Base-by-base conservation (phyloP, 2,797 vertebrate species). In the Silurus lanzhouensis region DNA sequence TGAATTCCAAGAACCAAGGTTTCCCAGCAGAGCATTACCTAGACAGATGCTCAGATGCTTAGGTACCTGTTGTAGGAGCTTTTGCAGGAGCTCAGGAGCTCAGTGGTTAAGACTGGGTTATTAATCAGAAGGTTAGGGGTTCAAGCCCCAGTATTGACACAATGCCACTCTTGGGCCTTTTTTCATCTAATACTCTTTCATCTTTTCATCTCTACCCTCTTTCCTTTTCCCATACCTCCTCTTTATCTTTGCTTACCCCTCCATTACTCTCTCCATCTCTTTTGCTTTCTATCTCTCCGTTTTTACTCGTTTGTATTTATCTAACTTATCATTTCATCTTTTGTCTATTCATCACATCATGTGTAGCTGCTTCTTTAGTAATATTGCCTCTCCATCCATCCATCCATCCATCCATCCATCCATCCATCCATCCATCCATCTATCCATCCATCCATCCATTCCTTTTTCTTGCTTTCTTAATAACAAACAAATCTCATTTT, bases 401-500 rank as follows among this genome's bases (percentile, higher is more conserved):
- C 48, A 6, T 48, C 48, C 48, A 48, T 55, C 71, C 3, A 7
- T 52, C 46, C 46, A 52, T 61, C 48, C 48, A 6, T 48, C 48
- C 48, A 48, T 55, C 71, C 3, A 7, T 52, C 46, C 46, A 52
- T 63, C 63, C 27, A 15, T 38, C 15, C 31, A 22, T 20, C 44
- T 31, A 46, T 74, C 9, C 17, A 27, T 68, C 77, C 79, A 31
- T 31, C 52, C 85, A n/a, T 71, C 52, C 25, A 9, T 71, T 81
- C 20, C 22, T 75, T 61, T 79, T 19, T 82, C 52, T 84, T 74
- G 70, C 55, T 78, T n/a, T 82, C 81, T 81, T 75, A 75, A 64
- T 83, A 87, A 72, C 84, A 88, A 88, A 89, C 76, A 91, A 91
- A 91, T 88, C 31, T 31, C 31, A 31, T 31, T 31, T 31, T 31